These are phyloP conservation scores for Barbus barbus DNA, from an alignment of 2,113 vertebrate genomes.

Conservation along the genomic window DNA sequence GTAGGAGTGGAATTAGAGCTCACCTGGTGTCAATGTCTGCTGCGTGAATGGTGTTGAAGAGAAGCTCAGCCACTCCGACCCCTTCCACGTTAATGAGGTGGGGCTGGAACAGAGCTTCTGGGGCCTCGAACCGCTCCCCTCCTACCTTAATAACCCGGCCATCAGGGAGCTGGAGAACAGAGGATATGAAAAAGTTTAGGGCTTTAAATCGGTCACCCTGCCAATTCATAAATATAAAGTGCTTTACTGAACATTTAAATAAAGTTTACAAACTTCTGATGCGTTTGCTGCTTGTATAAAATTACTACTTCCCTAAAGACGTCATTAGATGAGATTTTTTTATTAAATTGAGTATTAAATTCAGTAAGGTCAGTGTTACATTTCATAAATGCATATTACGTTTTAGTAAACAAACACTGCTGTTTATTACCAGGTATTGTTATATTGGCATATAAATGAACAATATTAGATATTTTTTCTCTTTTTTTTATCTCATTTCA, in stretches of 20 bases:
- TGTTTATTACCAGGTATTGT: too few relatives aligned
- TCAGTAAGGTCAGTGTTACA: not conserved
- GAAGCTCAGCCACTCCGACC: conserved; percentile 94
- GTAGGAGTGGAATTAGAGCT: not conserved
- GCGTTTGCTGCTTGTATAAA: not conserved
- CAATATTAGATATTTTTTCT: too few relatives aligned
- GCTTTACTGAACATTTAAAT: not conserved
- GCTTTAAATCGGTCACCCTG: conserved; percentile 6
- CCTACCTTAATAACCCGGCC: conserved; percentile 98
- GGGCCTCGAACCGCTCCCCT: conserved; percentile 96
- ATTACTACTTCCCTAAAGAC: not conserved
- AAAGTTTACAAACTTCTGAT: not conserved
- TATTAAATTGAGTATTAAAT: not conserved
- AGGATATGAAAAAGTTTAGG: not conserved
- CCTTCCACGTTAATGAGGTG: conserved; percentile 99
- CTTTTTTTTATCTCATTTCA: too few relatives aligned
- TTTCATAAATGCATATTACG: not conserved
- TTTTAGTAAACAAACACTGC: too few relatives aligned
- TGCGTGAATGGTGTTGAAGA: conserved; percentile 98
- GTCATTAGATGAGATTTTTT: not conserved
- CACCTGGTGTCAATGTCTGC: conserved; percentile 98
- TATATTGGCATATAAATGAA: too few relatives aligned
- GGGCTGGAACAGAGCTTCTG: conserved; percentile 97
- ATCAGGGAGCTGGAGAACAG: conserved; percentile 87
- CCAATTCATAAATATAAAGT: not conserved